These are phyloP conservation scores for Thripadectes ignobilis DNA, from an alignment of 2,797 vertebrate genomes.

Conservation along the genomic window DNA sequence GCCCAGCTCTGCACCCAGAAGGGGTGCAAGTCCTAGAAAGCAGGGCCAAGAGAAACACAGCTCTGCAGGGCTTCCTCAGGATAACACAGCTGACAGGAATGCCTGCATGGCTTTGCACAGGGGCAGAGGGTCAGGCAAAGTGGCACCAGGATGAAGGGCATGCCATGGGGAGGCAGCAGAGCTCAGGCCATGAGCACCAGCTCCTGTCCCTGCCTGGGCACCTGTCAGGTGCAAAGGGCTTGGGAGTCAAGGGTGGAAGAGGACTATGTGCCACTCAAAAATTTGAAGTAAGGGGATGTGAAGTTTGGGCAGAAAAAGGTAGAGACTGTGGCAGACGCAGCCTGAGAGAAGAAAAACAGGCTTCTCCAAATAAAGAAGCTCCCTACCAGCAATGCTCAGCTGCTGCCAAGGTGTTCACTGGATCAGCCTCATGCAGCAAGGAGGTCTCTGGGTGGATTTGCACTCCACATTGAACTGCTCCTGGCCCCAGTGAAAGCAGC, in stretches of 20 bases:
- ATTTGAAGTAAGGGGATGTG: neutral
- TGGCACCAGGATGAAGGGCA: neutral
- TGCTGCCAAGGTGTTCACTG: neutral
- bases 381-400: neutral
- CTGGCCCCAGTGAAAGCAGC: neutral
- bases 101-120: fast-evolving
- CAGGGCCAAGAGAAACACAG: neutral
- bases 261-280: neutral
- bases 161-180: constrained; percentile 28
- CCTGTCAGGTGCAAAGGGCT: neutral
- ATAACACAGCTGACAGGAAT: neutral
- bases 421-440: neutral
- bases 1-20: neutral
- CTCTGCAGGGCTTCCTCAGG: neutral
- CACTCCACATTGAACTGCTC: neutral
- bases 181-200: neutral
- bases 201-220: neutral
- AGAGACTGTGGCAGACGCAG: neutral
- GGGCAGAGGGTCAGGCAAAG: neutral
- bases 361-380: neutral
- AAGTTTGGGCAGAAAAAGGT: neutral
- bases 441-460: neutral
- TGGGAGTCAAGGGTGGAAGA: neutral
- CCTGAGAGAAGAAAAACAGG: neutral
- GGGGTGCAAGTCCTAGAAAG: neutral